phyloP scores from a whole-genome alignment of 2,888 invertebrate species.

The Labia minor region DNA sequence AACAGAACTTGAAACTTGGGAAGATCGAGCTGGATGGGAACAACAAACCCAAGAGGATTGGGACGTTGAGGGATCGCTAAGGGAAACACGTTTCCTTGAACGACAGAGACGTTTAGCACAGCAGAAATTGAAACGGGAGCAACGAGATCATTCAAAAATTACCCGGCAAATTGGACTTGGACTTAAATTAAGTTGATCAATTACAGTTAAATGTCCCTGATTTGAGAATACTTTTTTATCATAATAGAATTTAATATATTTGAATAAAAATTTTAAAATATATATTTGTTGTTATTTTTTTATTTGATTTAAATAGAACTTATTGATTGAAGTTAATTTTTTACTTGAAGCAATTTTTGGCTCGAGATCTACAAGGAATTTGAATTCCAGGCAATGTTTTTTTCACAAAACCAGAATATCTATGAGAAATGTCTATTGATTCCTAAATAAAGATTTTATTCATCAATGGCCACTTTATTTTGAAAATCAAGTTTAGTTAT shows the following conservation, averaged over 20 bases:
- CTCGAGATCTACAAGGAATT: too few relatives aligned
- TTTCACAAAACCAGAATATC: too few relatives aligned
- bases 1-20: slow-evolving; percentile 25
- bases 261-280: background rate
- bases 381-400: too few relatives aligned
- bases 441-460: too few relatives aligned
- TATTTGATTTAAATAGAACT: too few relatives aligned
- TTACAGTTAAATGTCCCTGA: background rate
- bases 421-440: too few relatives aligned
- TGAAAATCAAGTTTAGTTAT: too few relatives aligned
- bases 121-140: slow-evolving; percentile 23
- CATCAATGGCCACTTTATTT: too few relatives aligned
- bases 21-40: slow-evolving; percentile 26
- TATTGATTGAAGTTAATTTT: too few relatives aligned
- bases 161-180: slow-evolving; percentile 20
- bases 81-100: slow-evolving; percentile 24
- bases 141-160: slow-evolving; percentile 20
- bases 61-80: slow-evolving; percentile 24
- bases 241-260: background rate
- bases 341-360: too few relatives aligned
- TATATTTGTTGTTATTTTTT: too few relatives aligned
- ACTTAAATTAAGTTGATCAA: slow-evolving; percentile 24
- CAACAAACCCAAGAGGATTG: slow-evolving; percentile 24
- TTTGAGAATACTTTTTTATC: background rate
- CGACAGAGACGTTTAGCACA: slow-evolving; percentile 22